Conservation (phyloP, 2,888 invertebrate species). For the Spatulosminthurus flaviceps region DNA sequence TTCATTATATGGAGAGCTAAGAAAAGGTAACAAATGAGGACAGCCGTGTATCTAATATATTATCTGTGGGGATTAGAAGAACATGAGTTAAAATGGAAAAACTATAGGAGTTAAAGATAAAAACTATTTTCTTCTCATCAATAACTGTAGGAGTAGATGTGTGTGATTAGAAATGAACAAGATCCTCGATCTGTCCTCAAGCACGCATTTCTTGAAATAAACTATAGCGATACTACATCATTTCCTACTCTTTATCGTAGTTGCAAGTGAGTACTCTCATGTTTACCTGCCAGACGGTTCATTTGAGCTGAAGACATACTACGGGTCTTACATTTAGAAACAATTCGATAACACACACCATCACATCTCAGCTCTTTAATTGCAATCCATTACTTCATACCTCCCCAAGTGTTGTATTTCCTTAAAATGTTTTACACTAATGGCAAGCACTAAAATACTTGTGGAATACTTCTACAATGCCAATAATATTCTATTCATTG, state of each 20-base stretch:
- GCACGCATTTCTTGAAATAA: conserved; percentile 1
- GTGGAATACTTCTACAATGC: not conserved
- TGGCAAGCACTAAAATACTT: not conserved
- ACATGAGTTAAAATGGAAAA: not conserved
- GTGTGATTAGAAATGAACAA: conserved; percentile 13
- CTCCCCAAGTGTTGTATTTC: conserved; percentile 6
- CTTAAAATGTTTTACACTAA: not conserved
- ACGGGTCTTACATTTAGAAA: not conserved
- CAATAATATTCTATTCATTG: not conserved
- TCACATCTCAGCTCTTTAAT: not conserved
- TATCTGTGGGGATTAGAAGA: not conserved
- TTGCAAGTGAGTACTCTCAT: not conserved
- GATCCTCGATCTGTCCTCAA: not conserved
- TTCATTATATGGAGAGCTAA: not conserved
- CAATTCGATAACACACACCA: not conserved
- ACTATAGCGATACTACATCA: not conserved
- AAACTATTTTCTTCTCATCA: conserved; percentile 4
- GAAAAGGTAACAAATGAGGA: conserved; percentile 12
- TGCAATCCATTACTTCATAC: conserved; percentile 4
- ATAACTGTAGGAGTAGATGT: not conserved
- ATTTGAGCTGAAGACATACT: not conserved
- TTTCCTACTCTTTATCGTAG: not conserved
- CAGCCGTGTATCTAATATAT: conserved; percentile 13
- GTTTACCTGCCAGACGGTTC: not conserved
- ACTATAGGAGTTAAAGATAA: conserved; percentile 5